Base-by-base conservation (phyloP, 2,888 invertebrate genomes). In the Ligdia adustata region DNA sequence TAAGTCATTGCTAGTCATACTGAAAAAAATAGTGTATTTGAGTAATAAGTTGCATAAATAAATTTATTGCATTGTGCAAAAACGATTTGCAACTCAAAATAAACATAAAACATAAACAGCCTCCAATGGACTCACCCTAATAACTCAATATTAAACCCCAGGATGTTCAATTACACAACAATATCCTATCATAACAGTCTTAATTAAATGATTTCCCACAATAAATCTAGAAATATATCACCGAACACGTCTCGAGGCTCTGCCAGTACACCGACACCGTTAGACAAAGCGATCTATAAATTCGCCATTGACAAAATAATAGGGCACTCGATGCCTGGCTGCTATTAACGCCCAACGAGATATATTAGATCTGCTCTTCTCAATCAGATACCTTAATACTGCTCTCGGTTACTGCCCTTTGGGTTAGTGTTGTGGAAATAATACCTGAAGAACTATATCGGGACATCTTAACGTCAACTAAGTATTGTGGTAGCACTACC, bases 321-420 rank as follows among this genome's bases (percentile, higher is more conserved):
- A 88, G 88, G 81, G 72, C 75, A 75, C 74, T 66, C 81, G 84
- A 83, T 86, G 79, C 75, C 79, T 79, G 77, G 70, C 72, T 72
- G 84, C 88, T 84, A 89, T 90, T 90, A 89, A 90, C 89, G 89
- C 86, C 82, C 70, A 64, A 69, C 72, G 82, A 88, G 89, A 90
- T 89, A 89, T 90, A 89, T 88, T 81, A 82, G 75, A 72, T 76
- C 77, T 78, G 69, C 75, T 78, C 80, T 66, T 81, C 84, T 83
- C 87, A 84, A 88, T 89, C 88, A 85, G 89, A 88, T 90, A 85
- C 84, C 80, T 88, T 82, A 85, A 88, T 87, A 85, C 22, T n/a
- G 18, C 18, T 6, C 22, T 3, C 7, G 7, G 2, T 22, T 22
- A 6, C 22, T 22, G 22, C 22, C 22, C 22, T 22, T 22, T 22